Percentiles rank a stretch among this genome's conserved stretches.
These are phyloP conservation scores for Ceyx erithaca DNA, from an alignment of 2,797 vertebrate species.

Conservation along the genomic window DNA sequence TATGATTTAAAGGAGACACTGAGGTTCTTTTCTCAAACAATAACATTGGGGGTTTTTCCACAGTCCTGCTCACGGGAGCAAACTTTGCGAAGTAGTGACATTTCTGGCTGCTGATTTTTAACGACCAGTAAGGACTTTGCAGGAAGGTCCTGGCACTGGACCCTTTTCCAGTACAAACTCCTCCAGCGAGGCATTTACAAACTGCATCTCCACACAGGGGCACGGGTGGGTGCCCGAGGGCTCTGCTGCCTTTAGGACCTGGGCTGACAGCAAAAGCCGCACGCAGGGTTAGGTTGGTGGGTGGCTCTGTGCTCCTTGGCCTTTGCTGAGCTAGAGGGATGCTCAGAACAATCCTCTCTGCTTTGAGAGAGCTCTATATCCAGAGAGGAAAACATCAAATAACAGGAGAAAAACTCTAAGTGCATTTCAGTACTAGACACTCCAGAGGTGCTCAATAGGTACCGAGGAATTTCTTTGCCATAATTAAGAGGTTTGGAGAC, in stretches of 20 bases:
- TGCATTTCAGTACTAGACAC: not conserved
- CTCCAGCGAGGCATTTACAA: not conserved
- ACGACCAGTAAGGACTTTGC: not conserved
- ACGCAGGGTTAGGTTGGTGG: not conserved
- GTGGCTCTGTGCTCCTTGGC: not conserved
- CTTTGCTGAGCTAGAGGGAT: not conserved
- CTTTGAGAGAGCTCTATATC: not conserved
- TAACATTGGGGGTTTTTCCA: conserved; percentile 10
- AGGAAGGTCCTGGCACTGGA: not conserved
- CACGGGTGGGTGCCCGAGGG: not conserved
- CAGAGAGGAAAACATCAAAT: not conserved
- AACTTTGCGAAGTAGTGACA: not conserved
- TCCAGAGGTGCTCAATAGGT: not conserved
- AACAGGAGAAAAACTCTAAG: not conserved
- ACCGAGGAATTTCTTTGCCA: not conserved
- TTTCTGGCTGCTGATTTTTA: not conserved
- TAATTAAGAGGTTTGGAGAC: conserved; percentile 51
- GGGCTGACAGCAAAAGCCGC: not conserved
- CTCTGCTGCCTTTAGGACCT: not conserved
- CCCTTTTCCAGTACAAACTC: not conserved
- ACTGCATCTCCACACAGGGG: not conserved
- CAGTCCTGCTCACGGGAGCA: conserved; percentile 10
- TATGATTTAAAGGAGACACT: conserved; percentile 54
- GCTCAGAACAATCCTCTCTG: not conserved
- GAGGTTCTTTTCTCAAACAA: conserved; percentile 56